Evolutionary conservation across 2,888 invertebrate species (phyloP).

Genomic region (Lymantria dispar): DNA sequence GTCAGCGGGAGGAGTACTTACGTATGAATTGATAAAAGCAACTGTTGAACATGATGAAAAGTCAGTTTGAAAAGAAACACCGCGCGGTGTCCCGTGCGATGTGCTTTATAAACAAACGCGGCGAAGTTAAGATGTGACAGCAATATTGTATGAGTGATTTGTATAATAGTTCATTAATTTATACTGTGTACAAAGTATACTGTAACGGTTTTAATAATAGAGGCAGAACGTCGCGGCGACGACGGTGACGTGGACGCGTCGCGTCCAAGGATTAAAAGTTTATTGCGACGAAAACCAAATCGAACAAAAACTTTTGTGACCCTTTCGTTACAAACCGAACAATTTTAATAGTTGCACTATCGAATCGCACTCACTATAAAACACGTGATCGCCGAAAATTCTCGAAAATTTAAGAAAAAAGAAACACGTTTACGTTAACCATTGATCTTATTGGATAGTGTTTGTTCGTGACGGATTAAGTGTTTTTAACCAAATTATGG

Average conservation of each 20-base stretch:
- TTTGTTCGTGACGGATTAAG: conserved; percentile 58
- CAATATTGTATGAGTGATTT: conserved; percentile 63
- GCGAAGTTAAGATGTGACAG: conserved; percentile 72
- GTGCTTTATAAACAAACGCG: conserved; percentile 47
- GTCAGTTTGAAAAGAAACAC: conserved; percentile 70
- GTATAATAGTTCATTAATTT: conserved; percentile 48
- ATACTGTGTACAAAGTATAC: conserved; percentile 46
- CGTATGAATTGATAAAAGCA: conserved; percentile 78
- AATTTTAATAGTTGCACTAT: conserved; percentile 54
- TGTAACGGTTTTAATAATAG: conserved; percentile 35
- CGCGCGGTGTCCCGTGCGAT: conserved; percentile 51
- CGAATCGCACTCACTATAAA: conserved; percentile 45
- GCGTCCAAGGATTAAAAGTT: conserved; percentile 69
- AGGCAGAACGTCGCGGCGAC: conserved; percentile 47
- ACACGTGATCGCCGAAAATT: conserved; percentile 72
- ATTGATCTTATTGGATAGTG: conserved; percentile 55
- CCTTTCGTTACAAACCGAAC: conserved; percentile 51
- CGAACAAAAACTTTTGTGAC: conserved; percentile 65
- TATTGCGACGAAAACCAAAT: conserved; percentile 69
- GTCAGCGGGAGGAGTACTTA: conserved; percentile 57
- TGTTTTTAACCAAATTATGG: conserved; percentile 74
- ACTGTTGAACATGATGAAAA: conserved; percentile 73
- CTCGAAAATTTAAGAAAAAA: conserved; percentile 58
- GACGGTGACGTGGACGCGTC: conserved; percentile 71
- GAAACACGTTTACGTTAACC: conserved; percentile 45